These are phyloP conservation scores for Lasioglossum leucozonium DNA, from an alignment of 2,888 invertebrate species.

Conservation along the genomic window DNA sequence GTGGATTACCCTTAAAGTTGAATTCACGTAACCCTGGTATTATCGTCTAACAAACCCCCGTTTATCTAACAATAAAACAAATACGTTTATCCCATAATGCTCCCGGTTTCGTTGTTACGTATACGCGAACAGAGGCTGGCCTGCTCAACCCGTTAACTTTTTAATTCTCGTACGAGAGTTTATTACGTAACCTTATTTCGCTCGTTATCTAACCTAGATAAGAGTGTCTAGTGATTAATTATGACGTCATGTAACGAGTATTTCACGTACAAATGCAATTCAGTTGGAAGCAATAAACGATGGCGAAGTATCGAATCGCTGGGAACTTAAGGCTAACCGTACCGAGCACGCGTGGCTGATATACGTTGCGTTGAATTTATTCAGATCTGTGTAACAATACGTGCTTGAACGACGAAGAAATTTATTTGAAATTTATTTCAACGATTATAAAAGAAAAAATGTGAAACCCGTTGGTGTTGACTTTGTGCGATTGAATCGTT, in stretches of 20 bases:
- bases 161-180: not conserved
- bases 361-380: not conserved
- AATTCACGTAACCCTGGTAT: not conserved
- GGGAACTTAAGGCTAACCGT: not conserved
- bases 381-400: not conserved
- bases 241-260: slow-evolving; percentile 16
- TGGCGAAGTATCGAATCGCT: not conserved
- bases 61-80: not conserved
- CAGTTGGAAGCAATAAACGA: not conserved
- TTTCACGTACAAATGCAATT: not conserved
- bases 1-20: slow-evolving; percentile 1
- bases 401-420: not conserved
- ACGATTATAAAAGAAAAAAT: too few relatives aligned
- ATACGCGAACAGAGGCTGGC: not conserved
- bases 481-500: not conserved
- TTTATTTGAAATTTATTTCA: not conserved
- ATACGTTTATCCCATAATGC: not conserved
- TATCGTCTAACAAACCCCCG: not conserved
- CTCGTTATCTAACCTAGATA: slow-evolving; percentile 7
- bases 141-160: not conserved
- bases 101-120: not conserved
- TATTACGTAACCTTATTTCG: not conserved
- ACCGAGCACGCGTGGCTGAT: not conserved
- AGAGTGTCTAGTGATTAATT: not conserved
- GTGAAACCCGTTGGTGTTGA: not conserved